Evolutionary conservation across 2,113 vertebrate genomes (phyloP).

Genomic region (Pachycephala philippinensis): DNA sequence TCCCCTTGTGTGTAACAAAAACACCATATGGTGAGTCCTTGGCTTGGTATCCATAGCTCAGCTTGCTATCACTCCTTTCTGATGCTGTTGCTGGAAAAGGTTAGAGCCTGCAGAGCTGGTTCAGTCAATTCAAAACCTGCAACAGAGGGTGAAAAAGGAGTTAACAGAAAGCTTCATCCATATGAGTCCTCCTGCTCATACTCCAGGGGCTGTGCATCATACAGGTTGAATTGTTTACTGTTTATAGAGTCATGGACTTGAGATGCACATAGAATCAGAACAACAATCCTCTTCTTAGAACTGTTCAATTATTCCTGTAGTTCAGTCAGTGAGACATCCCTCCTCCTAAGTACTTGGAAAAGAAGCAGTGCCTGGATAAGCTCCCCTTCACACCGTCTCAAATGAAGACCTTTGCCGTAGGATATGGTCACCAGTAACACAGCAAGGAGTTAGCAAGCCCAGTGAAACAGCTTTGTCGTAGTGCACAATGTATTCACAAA

Average conservation of each 20-base stretch:
- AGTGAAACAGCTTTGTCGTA: background rate
- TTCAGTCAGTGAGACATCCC: background rate
- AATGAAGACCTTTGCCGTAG: background rate
- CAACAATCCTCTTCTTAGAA: background rate
- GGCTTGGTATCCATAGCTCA: constrained; percentile 15
- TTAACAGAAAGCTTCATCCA: background rate
- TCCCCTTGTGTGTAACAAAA: constrained; percentile 41
- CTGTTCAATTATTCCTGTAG: background rate
- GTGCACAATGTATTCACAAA: background rate
- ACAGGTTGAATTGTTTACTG: background rate
- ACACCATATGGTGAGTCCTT: constrained; percentile 61
- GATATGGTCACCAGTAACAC: background rate
- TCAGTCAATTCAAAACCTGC: background rate
- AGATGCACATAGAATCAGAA: background rate
- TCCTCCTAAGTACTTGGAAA: background rate
- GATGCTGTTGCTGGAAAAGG: constrained; percentile 27
- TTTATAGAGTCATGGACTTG: background rate
- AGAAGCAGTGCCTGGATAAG: background rate
- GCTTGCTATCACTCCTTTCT: background rate
- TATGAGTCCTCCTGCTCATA: background rate
- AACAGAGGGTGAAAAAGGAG: background rate
- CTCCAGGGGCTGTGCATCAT: background rate
- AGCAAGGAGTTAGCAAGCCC: background rate
- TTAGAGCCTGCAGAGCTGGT: constrained; percentile 32
- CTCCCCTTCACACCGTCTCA: background rate